Conservation (phyloP, 2,797 vertebrate species). For the Manis javanica region DNA sequence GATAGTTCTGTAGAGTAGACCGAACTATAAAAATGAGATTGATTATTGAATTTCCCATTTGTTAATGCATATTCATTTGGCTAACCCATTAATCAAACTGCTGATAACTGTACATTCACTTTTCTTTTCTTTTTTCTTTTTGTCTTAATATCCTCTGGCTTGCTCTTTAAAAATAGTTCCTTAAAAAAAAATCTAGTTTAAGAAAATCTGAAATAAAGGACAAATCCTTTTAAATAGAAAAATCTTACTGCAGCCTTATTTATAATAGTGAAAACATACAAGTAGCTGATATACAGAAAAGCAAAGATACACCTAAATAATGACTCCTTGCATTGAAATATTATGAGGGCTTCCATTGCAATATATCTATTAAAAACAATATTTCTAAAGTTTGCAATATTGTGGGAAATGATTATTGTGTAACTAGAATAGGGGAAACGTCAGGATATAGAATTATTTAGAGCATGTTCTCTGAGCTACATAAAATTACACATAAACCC, state of each 20-base stretch:
- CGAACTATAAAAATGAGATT: slow-evolving; percentile 64
- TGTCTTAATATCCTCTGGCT: not conserved
- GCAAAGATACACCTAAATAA: not conserved
- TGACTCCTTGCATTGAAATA: not conserved
- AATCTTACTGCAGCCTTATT: not conserved
- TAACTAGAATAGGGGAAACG: not conserved
- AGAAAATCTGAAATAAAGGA: slow-evolving; percentile 53
- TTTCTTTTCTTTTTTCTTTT: slow-evolving; percentile 32
- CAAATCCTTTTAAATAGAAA: slow-evolving; percentile 43
- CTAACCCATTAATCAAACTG: slow-evolving; percentile 62
- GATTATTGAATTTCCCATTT: slow-evolving; percentile 59
- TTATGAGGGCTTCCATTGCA: not conserved
- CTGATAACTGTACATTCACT: slow-evolving; percentile 10
- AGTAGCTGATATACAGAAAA: not conserved
- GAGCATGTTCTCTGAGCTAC: not conserved
- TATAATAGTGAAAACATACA: not conserved
- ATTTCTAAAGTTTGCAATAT: not conserved
- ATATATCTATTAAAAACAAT: not conserved
- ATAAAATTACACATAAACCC: not conserved
- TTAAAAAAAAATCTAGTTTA: not conserved
- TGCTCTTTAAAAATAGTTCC: slow-evolving; percentile 26
- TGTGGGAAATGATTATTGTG: not conserved
- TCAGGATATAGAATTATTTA: not conserved
- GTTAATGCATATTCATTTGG: slow-evolving; percentile 64
- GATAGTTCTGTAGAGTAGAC: not conserved